phyloP scores from a whole-genome alignment of 2,888 invertebrate species.

The Chorisops tibialis region DNA sequence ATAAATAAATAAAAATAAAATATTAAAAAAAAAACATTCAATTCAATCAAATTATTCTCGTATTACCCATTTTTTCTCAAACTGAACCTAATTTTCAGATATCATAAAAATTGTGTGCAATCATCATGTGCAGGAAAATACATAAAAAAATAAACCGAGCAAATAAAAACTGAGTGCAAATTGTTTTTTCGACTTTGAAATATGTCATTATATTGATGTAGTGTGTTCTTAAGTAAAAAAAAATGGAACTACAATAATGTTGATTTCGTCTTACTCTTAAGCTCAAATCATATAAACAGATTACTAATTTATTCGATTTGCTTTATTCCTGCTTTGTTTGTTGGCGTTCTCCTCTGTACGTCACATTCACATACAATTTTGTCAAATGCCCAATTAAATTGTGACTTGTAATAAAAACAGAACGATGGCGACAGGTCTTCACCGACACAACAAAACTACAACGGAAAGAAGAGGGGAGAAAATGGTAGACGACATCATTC shows the following conservation, averaged over 20 bases:
- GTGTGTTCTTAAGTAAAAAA: conserved; percentile 7
- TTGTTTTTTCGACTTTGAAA: conserved; percentile 21
- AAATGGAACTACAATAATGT: conserved; percentile 28
- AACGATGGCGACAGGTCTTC: conserved; percentile 34
- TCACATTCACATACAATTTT: conserved; percentile 36
- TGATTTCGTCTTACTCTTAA: conserved; percentile 32
- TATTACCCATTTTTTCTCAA: conserved; percentile 38
- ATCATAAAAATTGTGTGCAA: conserved; percentile 46
- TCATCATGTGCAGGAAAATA: conserved; percentile 29
- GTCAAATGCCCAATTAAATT: conserved; percentile 30
- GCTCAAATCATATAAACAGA: conserved; percentile 28
- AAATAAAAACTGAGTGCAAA: conserved; percentile 27
- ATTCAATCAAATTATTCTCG: conserved; percentile 11
- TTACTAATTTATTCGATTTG: conserved; percentile 38
- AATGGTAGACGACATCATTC: conserved; percentile 33
- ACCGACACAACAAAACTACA: conserved; percentile 19
- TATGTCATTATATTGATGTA: conserved; percentile 17
- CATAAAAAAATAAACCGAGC: conserved; percentile 21
- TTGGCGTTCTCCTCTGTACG: conserved; percentile 36
- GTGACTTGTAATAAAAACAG: conserved; percentile 36
- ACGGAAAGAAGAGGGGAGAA: conserved; percentile 29
- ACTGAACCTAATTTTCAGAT: conserved; percentile 54
- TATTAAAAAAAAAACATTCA: conserved; percentile 16
- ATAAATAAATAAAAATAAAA: conserved; percentile 38
- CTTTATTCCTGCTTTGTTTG: conserved; percentile 38